Evolutionary conservation across 2,888 invertebrate species (phyloP).

Genomic region (Protophormia terraenovae): DNA sequence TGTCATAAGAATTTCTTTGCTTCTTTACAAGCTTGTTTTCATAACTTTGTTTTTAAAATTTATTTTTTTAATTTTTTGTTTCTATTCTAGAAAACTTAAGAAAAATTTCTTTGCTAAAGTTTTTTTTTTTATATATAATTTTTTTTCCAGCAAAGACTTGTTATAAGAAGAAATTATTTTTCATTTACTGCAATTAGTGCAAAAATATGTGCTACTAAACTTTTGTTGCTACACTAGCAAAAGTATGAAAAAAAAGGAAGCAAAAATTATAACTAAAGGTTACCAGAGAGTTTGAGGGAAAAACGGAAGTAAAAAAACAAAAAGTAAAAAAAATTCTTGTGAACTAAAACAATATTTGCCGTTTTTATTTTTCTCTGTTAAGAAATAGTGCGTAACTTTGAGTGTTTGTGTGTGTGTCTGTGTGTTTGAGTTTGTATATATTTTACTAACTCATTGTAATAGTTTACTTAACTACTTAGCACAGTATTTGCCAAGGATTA

Average conservation of each 20-base stretch:
- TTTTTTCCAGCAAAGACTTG: constrained; percentile 7
- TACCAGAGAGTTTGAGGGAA: constrained; percentile 17
- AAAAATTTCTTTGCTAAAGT: constrained; percentile 40
- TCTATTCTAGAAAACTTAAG: not conserved
- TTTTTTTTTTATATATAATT: not conserved
- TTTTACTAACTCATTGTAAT: constrained; percentile 43
- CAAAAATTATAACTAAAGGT: constrained; percentile 37
- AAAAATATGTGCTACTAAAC: constrained; percentile 61
- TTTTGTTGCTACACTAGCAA: constrained; percentile 19
- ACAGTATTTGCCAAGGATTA: constrained; percentile 65
- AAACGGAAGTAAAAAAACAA: constrained; percentile 1
- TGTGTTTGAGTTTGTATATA: not conserved
- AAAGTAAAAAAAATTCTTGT: constrained; percentile 3
- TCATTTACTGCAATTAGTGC: constrained; percentile 67
- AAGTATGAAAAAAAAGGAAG: not conserved
- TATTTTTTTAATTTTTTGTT: not conserved
- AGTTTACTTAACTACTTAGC: constrained; percentile 67
- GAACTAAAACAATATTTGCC: constrained; percentile 58
- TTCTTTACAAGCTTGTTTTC: not conserved
- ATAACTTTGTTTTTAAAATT: constrained; percentile 41
- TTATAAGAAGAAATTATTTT: constrained; percentile 65
- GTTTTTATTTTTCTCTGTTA: not conserved
- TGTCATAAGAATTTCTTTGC: constrained; percentile 17
- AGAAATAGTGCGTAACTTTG: constrained; percentile 49
- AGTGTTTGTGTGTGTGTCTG: not conserved